Conservation (phyloP, 1,140 invertebrate species). For the Hylaeus anthracinus region DNA sequence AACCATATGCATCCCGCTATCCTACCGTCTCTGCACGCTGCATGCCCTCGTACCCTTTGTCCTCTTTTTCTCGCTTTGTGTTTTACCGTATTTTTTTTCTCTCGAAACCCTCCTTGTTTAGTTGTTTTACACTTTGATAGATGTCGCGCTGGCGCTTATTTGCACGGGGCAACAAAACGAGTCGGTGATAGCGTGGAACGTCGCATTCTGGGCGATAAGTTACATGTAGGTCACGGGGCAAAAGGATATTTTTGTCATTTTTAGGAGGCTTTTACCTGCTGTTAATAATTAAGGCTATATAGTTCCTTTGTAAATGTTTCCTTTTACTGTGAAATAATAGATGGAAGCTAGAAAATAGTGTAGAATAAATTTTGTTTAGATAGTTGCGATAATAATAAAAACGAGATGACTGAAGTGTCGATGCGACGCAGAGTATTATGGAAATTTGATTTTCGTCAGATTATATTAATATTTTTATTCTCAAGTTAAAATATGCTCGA, state of each 20-base stretch:
- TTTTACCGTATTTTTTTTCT: background rate
- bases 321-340: no score
- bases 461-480: no score
- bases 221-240: background rate
- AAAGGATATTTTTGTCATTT: background rate
- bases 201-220: background rate
- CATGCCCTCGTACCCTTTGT: conserved; percentile 2
- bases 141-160: background rate
- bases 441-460: no score
- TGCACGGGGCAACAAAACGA: no score
- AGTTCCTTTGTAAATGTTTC: no score
- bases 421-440: no score
- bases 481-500: no score
- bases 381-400: no score
- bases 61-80: conserved; percentile 29
- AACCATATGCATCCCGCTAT: conserved; percentile 39
- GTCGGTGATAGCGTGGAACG: background rate
- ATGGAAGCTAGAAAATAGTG: no score
- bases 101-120: background rate
- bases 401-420: no score
- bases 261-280: background rate
- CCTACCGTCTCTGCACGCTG: conserved; percentile 5
- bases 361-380: no score
- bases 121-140: background rate
- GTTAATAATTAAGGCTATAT: background rate